Conservation (phyloP, 2,113 vertebrate genomes). For the Rhegmatorhina hoffmannsi region DNA sequence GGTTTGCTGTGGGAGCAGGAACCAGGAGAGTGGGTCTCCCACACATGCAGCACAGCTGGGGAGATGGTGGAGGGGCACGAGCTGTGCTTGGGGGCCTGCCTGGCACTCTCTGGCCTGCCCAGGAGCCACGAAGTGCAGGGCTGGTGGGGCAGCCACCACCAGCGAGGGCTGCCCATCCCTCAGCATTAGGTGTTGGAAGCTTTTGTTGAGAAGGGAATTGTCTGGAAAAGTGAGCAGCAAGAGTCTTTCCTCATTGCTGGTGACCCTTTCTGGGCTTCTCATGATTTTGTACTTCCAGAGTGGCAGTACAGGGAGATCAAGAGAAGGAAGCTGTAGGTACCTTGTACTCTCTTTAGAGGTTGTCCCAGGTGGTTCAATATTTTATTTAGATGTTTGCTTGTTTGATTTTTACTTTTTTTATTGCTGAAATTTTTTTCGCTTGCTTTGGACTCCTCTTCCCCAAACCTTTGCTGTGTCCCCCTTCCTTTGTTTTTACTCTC, state of each 20-base stretch:
- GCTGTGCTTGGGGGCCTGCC: neutral
- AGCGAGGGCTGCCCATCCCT: neutral
- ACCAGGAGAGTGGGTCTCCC: too few species aligned
- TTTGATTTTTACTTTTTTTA: neutral
- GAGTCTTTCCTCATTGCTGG: neutral
- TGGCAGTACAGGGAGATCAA: neutral
- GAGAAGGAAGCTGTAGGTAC: neutral
- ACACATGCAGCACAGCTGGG: accelerated
- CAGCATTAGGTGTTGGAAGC: accelerated
- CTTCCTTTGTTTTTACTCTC: neutral
- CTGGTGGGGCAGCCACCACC: neutral
- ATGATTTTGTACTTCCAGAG: neutral
- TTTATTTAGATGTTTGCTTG: neutral
- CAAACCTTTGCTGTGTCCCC: neutral
- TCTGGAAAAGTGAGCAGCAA: neutral
- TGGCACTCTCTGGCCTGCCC: neutral
- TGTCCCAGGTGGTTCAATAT: neutral
- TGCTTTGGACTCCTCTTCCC: neutral
- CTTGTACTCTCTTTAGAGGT: neutral
- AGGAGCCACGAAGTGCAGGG: neutral
- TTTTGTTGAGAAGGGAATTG: neutral
- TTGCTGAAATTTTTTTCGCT: neutral
- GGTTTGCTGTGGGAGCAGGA: too few species aligned
- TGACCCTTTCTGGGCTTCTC: neutral
- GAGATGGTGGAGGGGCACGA: neutral